A percentile compares a stretch with the other conserved stretches of the same genome.
These are phyloP conservation scores for Pteria penguin DNA, from an alignment of 2,888 invertebrate genomes.

Conservation along the genomic window DNA sequence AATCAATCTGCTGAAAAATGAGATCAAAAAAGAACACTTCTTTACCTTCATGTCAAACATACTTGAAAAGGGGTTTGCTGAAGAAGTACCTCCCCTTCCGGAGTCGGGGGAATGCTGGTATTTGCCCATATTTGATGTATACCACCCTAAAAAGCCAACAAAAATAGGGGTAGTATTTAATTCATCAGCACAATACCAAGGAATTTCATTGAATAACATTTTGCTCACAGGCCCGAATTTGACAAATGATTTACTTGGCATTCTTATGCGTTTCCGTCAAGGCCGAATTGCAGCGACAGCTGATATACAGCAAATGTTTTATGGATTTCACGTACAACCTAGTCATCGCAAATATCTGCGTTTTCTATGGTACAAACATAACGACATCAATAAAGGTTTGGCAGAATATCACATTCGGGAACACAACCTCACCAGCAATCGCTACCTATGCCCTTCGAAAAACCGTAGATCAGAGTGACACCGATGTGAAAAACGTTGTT, in stretches of 20 bases:
- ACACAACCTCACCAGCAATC: slow-evolving; percentile 28
- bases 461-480: background rate
- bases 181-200: background rate
- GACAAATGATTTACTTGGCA: slow-evolving; percentile 1
- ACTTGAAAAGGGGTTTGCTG: background rate
- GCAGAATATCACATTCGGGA: slow-evolving; percentile 37
- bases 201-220: slow-evolving; percentile 5
- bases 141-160: slow-evolving; percentile 10
- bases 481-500: background rate
- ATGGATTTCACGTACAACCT: slow-evolving; percentile 2
- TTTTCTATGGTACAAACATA: background rate
- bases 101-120: slow-evolving; percentile 10
- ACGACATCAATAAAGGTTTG: slow-evolving; percentile 6
- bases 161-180: background rate
- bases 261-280: background rate
- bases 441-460: slow-evolving; percentile 34
- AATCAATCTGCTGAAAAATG: slow-evolving; percentile 1
- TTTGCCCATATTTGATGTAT: background rate
- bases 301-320: background rate
- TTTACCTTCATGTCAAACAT: slow-evolving; percentile 6
- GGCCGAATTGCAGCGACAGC: slow-evolving; percentile 1
- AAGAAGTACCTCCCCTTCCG: background rate
- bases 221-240: slow-evolving; percentile 2
- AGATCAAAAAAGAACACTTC: background rate
- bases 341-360: background rate